Base-by-base conservation (phyloP, 2,888 invertebrate species). In the Cataglyphis albicans region DNA sequence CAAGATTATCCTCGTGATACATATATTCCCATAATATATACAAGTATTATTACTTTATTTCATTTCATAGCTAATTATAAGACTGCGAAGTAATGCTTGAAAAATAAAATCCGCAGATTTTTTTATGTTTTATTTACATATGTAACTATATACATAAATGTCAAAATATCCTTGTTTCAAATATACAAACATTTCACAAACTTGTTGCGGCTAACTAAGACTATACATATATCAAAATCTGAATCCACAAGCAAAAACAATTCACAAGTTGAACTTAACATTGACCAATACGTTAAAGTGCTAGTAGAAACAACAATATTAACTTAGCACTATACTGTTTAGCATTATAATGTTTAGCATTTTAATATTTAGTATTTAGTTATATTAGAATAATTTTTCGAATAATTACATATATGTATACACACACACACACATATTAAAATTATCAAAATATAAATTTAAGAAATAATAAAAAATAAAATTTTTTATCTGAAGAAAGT, bases 171-270 rank as follows among this genome's bases (percentile, higher is more conserved):
- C 10, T 18, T 18, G 25, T n/a, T 55, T 75, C 7, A 21, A 15
- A 63, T 63, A 25, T 48, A 35, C 74, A 48, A 48, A 75, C 48
- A 75, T 75, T 64, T 75, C 25, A 3, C 7, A 10, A 75, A 55
- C 38, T 76, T 55, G 21, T 67, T 67, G 29, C 52, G 55, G 29
- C 55, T 29, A n/a, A 76, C 55, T 29, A n/a, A 76, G n/a, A 32
- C n/a, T 38, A n/a, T 18, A 9, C 64, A 48, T 9, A 18, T 7
- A 35, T 7, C n/a, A n/a, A 52, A 76, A 76, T 76, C 55, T 48
- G 21, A 29, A n/a, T 0, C n/a, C 15, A 12, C 55, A 76, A 55
- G 52, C 9, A 48, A 35, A 18, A 48, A 10, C 18, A 64, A 35
- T 44, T 10, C 18, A 55, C 41, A 76, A 76, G 29, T 67, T 38